A percentile compares a stretch with the other conserved stretches of the same genome.
phyloP scores from a whole-genome alignment of 1,140 invertebrate species.

The Halyomorpha halys region DNA sequence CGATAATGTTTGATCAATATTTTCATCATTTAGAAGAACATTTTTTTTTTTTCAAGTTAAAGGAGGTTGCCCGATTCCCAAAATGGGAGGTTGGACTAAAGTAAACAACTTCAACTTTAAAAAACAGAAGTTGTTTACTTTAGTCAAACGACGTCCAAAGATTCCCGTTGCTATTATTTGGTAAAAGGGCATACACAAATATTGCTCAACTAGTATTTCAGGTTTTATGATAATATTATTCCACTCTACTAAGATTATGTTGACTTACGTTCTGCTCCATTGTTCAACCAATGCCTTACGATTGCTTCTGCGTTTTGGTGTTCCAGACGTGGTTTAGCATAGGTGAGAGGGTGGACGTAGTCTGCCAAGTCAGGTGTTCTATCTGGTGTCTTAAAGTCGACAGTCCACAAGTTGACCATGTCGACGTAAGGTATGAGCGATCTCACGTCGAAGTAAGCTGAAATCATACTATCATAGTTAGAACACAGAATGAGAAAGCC shows the following conservation, averaged over 20 bases:
- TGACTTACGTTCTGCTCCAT: slow-evolving; percentile 41
- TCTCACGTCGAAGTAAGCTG: slow-evolving; percentile 68
- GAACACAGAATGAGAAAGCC: slow-evolving; percentile 2
- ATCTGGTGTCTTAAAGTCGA: slow-evolving; percentile 65
- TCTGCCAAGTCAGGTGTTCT: slow-evolving; percentile 64
- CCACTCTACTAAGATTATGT: neutral
- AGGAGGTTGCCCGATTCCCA: too few relatives aligned
- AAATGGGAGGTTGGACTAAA: too few relatives aligned
- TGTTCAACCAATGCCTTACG: slow-evolving; percentile 45
- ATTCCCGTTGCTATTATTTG: too few relatives aligned
- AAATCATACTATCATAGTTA: slow-evolving; percentile 7
- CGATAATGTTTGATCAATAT: too few relatives aligned
- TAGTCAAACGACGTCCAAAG: too few relatives aligned
- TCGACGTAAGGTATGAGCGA: slow-evolving; percentile 61
- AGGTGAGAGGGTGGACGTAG: slow-evolving; percentile 58
- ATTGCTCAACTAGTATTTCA: too few relatives aligned
- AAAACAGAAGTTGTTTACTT: too few relatives aligned
- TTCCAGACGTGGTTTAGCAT: slow-evolving; percentile 53
- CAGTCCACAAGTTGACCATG: slow-evolving; percentile 65
- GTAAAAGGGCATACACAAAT: too few relatives aligned
- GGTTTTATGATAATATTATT: too few relatives aligned
- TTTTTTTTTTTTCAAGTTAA: too few relatives aligned
- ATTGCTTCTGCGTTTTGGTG: slow-evolving; percentile 51
- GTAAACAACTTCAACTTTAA: too few relatives aligned
- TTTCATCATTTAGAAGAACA: too few relatives aligned